These are phyloP conservation scores for Chitala chitala DNA, from an alignment of 2,113 vertebrate species.

Conservation along the genomic window DNA sequence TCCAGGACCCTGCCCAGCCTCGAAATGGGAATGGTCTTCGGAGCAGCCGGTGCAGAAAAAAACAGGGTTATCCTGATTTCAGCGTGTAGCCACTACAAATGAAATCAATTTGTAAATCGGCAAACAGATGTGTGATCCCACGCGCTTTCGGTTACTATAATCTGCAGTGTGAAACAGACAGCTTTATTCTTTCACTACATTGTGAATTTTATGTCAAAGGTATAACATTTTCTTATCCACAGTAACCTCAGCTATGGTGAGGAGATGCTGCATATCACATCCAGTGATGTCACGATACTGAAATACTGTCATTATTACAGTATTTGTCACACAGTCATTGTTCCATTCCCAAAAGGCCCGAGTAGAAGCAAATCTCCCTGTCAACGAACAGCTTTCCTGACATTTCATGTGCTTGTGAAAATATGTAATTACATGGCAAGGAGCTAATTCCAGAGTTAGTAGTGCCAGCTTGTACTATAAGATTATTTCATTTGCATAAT, in stretches of 20 bases:
- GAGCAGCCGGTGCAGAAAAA: background rate
- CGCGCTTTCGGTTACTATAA: background rate
- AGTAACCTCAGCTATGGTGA: background rate
- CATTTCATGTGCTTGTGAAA: conserved; percentile 36
- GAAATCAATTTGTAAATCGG: background rate
- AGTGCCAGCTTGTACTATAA: conserved; percentile 45
- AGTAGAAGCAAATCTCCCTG: background rate
- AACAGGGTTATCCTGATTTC: background rate
- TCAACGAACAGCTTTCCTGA: background rate
- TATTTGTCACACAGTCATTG: background rate
- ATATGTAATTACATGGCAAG: conserved; percentile 41
- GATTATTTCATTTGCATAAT: conserved; percentile 61
- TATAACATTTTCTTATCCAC: background rate
- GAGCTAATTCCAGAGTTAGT: conserved; percentile 41
- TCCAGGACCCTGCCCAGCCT: background rate
- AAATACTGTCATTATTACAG: background rate
- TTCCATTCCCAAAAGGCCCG: background rate
- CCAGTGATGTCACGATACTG: background rate
- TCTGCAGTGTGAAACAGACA: background rate
- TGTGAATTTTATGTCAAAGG: background rate
- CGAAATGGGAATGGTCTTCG: background rate
- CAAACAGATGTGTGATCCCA: background rate
- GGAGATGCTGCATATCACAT: background rate
- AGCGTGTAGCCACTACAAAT: too few species aligned
- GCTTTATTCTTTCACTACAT: background rate